Base-by-base conservation (phyloP, 2,888 invertebrate species). In the Trissolcus brochymenae region DNA sequence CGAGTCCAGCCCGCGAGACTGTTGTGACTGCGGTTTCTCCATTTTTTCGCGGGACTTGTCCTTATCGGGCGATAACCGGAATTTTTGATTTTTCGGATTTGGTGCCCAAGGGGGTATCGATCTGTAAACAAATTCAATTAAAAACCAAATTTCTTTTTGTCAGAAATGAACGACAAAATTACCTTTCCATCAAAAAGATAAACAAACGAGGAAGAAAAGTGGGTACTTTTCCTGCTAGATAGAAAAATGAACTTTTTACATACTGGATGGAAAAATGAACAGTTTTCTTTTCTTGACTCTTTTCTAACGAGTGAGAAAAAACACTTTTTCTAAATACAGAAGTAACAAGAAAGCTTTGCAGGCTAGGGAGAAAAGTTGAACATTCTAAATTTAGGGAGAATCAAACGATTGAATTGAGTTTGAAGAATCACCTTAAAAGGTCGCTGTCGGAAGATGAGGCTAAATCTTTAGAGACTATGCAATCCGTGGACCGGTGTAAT, bases 401-500 rank as follows among this genome's bases (percentile, higher is more conserved):
- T 6, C 14, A 16, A 16, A 46, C 25, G 25, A 64, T 64, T 43
- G 11, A 53, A 53, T 54, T 2, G 17, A 16, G 49, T 13, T 57
- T 16, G 7, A 43, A 17, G n/a, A 6, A 51, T 50, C 82, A 88
- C 85, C 91, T 90, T 54, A 92, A 87, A 54, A 92, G 89, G 83
- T 92, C 92, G 16, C 92, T 91, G 80, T 92, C 92, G 7, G 92
- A 92, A 73, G 92, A 92, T 0, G 92, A 91, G 0, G 91, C 91
- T 70, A 91, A 90, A 82, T 92, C 92, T 84, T 92, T 92, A n/a
- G 92, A 92, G 14, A 93, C 93, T 82, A 95, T 94, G 89, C 95
- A 95, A 88, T 95, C 95, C 79, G 94, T 94, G 67, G 95, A 95
- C 80, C 94, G 91, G 87, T 94, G 94, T 59, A 94, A 89, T 40